Evolutionary conservation across 2,797 vertebrate genomes (phyloP).

Genomic region (Galagoides demidoff): DNA sequence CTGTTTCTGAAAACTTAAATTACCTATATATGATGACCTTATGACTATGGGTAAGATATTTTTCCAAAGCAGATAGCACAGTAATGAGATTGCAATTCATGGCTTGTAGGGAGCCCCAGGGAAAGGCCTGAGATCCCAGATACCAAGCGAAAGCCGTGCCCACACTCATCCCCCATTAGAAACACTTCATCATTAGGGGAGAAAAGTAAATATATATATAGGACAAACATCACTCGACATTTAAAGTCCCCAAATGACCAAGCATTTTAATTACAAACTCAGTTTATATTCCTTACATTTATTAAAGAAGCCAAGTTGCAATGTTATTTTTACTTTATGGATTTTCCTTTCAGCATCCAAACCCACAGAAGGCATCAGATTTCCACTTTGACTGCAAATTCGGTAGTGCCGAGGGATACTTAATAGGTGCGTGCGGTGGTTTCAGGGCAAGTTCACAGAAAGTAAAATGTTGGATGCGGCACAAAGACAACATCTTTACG

Average conservation of each 20-base stretch:
- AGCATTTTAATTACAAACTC: conserved; percentile 69
- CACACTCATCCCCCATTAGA: neutral
- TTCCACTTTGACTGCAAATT: conserved; percentile 63
- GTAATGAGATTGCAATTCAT: neutral
- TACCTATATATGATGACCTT: neutral
- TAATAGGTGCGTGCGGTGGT: conserved; percentile 56
- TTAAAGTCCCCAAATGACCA: conserved; percentile 34
- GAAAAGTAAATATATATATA: conserved; percentile 43
- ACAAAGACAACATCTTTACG: conserved; percentile 62
- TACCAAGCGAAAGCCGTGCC: neutral
- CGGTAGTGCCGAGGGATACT: conserved; percentile 12
- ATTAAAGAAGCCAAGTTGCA: conserved; percentile 54
- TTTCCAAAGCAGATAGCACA: conserved; percentile 1
- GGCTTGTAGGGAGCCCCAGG: neutral
- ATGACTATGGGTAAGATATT: neutral
- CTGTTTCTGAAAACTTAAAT: conserved; percentile 27
- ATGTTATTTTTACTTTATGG: conserved; percentile 54
- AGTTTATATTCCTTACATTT: neutral
- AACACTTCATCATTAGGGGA: conserved; percentile 44
- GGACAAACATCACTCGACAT: neutral
- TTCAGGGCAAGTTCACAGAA: conserved; percentile 60
- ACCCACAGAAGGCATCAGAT: conserved; percentile 55
- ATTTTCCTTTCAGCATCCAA: conserved; percentile 61
- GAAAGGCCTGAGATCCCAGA: neutral
- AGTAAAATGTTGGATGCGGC: conserved; percentile 59